phyloP scores from a whole-genome alignment of 2,888 invertebrate genomes.

The Apodemia zela region DNA sequence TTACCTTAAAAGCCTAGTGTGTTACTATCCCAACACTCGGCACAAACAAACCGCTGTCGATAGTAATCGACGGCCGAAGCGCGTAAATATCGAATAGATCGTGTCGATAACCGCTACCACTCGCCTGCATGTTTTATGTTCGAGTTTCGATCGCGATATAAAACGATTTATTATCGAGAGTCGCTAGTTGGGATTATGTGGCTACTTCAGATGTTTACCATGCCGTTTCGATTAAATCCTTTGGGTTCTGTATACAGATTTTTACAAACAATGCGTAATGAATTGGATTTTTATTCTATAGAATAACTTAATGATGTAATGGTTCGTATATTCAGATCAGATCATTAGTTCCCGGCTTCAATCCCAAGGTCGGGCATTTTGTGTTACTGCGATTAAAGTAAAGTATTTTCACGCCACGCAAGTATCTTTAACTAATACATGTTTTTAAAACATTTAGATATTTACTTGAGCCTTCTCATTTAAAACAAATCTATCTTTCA shows the following conservation, averaged over 20 bases:
- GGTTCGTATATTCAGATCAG: too few relatives aligned
- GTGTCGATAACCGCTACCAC: constrained; percentile 48
- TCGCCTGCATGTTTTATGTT: constrained; percentile 52
- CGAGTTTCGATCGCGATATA: constrained; percentile 62
- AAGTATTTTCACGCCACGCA: too few relatives aligned
- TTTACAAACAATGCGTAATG: not conserved
- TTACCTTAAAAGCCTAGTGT: constrained; percentile 35
- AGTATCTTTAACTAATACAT: too few relatives aligned
- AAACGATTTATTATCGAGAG: constrained; percentile 56
- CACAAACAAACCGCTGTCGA: constrained; percentile 63
- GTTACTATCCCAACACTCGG: constrained; percentile 34
- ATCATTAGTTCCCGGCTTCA: too few relatives aligned
- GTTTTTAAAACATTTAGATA: too few relatives aligned
- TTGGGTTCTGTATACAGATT: constrained; percentile 2
- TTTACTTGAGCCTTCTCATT: too few relatives aligned
- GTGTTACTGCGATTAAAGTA: too few relatives aligned
- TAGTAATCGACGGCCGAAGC: constrained; percentile 56
- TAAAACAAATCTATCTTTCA: too few relatives aligned
- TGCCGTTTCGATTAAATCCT: not conserved
- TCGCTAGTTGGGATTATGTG: constrained; percentile 40
- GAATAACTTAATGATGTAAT: not conserved
- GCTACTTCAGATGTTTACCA: constrained; percentile 58
- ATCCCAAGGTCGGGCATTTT: too few relatives aligned
- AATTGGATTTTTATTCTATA: not conserved
- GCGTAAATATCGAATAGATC: constrained; percentile 50